Base-by-base conservation (phyloP, 2,113 vertebrate species). In the Percopsis transmontana region DNA sequence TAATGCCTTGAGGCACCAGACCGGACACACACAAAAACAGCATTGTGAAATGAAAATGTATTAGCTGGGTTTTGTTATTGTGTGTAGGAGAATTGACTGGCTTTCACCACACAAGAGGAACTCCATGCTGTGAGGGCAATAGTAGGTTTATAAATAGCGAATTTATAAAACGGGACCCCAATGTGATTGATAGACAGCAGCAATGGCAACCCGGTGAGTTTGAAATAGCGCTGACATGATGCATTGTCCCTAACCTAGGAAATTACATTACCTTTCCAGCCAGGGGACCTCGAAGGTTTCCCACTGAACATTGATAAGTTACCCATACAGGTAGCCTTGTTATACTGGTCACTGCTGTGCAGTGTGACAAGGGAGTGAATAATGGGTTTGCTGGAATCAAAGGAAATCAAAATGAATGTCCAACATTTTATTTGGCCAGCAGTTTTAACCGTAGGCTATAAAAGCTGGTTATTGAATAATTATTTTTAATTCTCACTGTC, bases 181-280 rank as follows among this genome's bases (percentile, higher is more conserved):
- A 83, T 80, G 70, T 74, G 73, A 77, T 64, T 79, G 60, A 85
- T 87, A 9, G 53, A 59, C 68, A 61, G 70, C 58, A 64, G 70
- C 58, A 75, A 74, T 4, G 56, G 69, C 63, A 69, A 58, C 79
- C 20, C 74, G 65, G 77, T 15, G 33, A 73, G 77, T 70, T 83
- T 71, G 66, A 70, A 79, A 77, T 66, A 27, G 55, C 62, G 21
- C 58, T 48, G 74, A 76, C 59, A 58, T 54, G 71, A 73, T 74
- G 56, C 69, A 71, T 66, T 2, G 39, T 41, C 21, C 39, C 58
- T 33, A 24, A 73, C 48, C 61, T 44, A 64, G 66, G 67, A 77
- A 78, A 84, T 78, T 58, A 65, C 52, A 83, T 86, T 79, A 83
- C 40, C 23, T 64, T 44, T 78, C 71, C 67, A 75, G 55, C 68